phyloP scores from a whole-genome alignment of 2,113 vertebrate species.

The Phalacrocorax pelagicus region DNA sequence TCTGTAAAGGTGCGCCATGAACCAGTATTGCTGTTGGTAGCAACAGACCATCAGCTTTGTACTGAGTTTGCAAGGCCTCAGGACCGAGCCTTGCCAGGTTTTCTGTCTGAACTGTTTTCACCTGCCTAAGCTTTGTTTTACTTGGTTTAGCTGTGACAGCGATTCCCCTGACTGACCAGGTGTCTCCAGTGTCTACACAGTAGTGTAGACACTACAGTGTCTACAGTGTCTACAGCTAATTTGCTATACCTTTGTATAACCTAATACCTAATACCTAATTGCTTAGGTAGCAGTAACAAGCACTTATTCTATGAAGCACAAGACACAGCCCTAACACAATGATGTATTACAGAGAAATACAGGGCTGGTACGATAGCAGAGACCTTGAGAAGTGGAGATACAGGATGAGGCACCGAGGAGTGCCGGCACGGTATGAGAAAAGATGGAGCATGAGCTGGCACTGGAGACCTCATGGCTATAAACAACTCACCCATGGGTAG shows the following conservation, averaged over 20 bases:
- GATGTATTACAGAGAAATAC: background rate
- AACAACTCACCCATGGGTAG: background rate
- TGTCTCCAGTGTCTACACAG: too few species aligned
- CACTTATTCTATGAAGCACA: background rate
- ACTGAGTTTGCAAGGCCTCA: background rate
- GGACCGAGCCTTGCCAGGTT: background rate
- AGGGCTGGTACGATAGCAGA: background rate
- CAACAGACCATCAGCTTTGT: background rate
- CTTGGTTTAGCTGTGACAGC: background rate
- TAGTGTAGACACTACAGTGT: too few species aligned
- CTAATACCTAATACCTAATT: background rate
- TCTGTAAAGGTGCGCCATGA: background rate
- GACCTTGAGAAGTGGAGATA: background rate
- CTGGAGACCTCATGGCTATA: background rate
- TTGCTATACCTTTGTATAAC: background rate
- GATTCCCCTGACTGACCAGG: background rate
- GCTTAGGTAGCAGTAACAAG: background rate
- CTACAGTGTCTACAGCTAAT: background rate
- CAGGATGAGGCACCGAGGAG: accelerated
- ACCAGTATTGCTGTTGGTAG: background rate
- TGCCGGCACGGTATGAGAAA: background rate
- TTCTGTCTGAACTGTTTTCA: background rate
- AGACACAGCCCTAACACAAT: background rate
- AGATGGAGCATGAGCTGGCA: background rate
- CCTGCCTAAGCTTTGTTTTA: background rate